Evolutionary conservation across 1,140 invertebrate species (phyloP), one percentile per base, ranked within the genome.

Genomic region (Trissolcus basalis): DNA sequence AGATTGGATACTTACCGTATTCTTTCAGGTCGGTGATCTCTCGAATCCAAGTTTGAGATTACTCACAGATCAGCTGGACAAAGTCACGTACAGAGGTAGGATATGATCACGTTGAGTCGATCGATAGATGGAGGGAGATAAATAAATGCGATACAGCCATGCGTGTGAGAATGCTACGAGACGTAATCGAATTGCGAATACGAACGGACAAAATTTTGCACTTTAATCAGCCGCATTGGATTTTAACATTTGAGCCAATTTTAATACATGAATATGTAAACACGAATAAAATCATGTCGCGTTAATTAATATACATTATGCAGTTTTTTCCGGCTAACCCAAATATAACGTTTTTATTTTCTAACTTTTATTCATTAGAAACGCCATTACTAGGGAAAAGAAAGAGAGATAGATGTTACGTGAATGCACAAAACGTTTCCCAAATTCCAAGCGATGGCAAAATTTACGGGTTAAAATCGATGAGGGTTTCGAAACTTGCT

Each of bases 1-100:
- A 69, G 80, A 67, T 74, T 80, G 63, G 77, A 74, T 59, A 63
- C 60, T 65, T 63, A 77, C 13, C 68, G 73, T 81, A 77, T 86
- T 83, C 80, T 93, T 93, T 71, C 89, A 96, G 94, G 89, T 95
- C 53, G 94, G 95, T 45, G 94, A 96, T 85, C 89, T 93, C 74
- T 96, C 95, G 14, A 96, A 96, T 90, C 92, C 95, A 5, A 95
- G 96, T 85, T 86, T 96, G 60, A 92, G 95, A 82, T 92, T 95
- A 89, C 90, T 97, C 81, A 96, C 95, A 54, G 94, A 96, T 86
- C 93, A 96, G 88, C 88, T 96, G 85, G 93, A 95, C 83, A 94
- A 94, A 89, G 96, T 97, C 77, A 93, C 92, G 84, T 96, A 94
- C 83, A 94, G 94, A 88, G 95, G 95, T 95, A 90, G 90, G 90